Base-by-base conservation (phyloP, 1,140 invertebrate genomes). In the Phortica variegata region DNA sequence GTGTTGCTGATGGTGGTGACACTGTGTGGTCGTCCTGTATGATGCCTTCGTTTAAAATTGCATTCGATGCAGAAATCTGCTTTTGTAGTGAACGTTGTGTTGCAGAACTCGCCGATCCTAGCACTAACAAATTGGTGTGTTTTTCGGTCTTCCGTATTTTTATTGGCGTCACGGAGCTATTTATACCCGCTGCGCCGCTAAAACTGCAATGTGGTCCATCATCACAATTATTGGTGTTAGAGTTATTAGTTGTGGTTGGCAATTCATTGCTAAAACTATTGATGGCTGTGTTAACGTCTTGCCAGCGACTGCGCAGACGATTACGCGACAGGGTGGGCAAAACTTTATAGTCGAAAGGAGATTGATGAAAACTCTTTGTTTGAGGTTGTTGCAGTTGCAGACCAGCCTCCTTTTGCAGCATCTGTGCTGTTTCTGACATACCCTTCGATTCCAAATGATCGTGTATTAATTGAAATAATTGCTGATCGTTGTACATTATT, bases 401-500 rank as follows among this genome's bases (percentile, higher is more conserved):
- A 43, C 81, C 83, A 3, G 90, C 91, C 79, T 96, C 93, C 53
- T 82, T 81, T 49, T 89, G 86, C 38, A 97, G 77, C 19, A 80
- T 77, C 2, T 81, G 73, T 1, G 93, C 93, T 18, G 90, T 84
- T 38, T 87, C 83, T 8, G 59, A 60, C 17, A 90, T 81, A 1
- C 93, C 94, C 70, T 90, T 87, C 3, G 82, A 81, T 17, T 85
- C 58, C 36, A 98, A 79, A 80, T 98, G 93, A 51, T 93, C 86
- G 69, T 92, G 86, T 40, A 98, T 96, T 3, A 99, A 79, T 76
- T 95, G 90, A 55, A 95, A 83, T 10, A 98, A 77, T 73, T 98
- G 93, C 48, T 89, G 85, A 70, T 95, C 91, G 75, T 97, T 93
- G 77, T 91, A 98, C 53, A 88, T 87, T 44, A 98, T 97, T 55